Percentiles rank a stretch among this genome's conserved stretches.
Evolutionary conservation across 2,888 invertebrate species (phyloP).

Genomic region (Sceliomorpha sp.): DNA sequence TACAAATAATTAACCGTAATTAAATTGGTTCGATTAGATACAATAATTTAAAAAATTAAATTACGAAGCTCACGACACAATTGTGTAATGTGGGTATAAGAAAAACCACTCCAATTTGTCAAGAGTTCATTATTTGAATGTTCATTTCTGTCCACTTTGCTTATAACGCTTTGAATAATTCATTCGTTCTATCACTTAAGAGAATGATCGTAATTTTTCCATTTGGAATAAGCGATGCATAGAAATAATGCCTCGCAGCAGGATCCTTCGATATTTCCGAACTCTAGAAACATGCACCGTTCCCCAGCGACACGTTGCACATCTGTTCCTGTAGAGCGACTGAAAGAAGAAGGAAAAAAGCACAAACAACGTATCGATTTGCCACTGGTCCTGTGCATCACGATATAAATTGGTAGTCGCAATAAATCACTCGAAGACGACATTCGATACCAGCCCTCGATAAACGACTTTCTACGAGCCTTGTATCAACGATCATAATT

Average conservation of each 20-base stretch:
- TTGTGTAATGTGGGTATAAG: too few relatives aligned
- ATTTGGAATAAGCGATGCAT: conserved; percentile 16
- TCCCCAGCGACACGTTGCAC: conserved; percentile 20
- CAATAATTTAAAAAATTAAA: too few relatives aligned
- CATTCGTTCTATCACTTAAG: conserved; percentile 17
- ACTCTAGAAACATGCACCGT: conserved; percentile 1
- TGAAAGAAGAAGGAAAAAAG: conserved; percentile 11
- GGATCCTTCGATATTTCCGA: conserved; percentile 21
- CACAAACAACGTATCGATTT: conserved; percentile 44
- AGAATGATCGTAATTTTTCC: conserved; percentile 8
- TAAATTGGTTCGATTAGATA: too few relatives aligned
- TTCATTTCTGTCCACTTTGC: too few relatives aligned
- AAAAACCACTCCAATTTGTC: too few relatives aligned
- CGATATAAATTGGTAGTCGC: conserved; percentile 47
- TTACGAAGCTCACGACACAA: too few relatives aligned
- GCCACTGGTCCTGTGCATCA: conserved; percentile 33
- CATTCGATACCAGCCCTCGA: conserved; percentile 35
- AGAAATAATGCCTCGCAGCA: conserved; percentile 27
- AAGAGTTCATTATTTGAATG: too few relatives aligned
- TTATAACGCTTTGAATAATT: conserved; percentile 7
- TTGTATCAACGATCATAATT: conserved; percentile 38
- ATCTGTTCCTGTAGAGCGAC: conserved; percentile 29
- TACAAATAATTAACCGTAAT: too few relatives aligned
- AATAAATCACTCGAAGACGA: conserved; percentile 44
- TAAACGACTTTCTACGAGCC: conserved; percentile 45